Evolutionary conservation across 2,797 vertebrate genomes (phyloP), one percentile per base, ranked within the genome.

Genomic region (Rachycentron canadum): DNA sequence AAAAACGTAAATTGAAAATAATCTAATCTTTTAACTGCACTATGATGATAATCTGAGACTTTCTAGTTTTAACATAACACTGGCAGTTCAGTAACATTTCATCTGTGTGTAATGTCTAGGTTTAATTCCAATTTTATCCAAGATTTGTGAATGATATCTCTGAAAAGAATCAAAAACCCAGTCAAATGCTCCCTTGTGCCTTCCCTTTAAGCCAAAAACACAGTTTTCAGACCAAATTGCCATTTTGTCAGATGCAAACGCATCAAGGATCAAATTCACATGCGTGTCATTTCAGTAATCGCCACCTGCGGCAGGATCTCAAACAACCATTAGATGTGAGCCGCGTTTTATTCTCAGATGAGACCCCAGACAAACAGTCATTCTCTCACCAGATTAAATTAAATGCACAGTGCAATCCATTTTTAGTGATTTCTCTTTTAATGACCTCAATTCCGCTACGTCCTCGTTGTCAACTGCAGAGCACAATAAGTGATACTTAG

Each of bases 131-230:
- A 7, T 59, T 36, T 2, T 3, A 47, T 56, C 11, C 13, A 26
- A 62, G 4, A 38, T 53, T 16, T 23, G 17, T 5, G 47, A 40
- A 62, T 2, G 0, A 8, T 5, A n/a, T 23, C 53, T 28, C 38
- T 58, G 53, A n/a, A n/a, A n/a, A n/a, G n/a, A n/a, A n/a, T n/a
- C n/a, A 12, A 38, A 45, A 68, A 16, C 71, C 45, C 40, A 34
- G 26, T 19, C 25, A 28, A 26, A 14, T 4, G 41, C 11, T 47
- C 5, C 5, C 19, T 7, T 7, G 3, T 13, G 45, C 16, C 6
- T 43, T 43, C 19, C 17, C 40, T 4, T 16, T 16, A 4, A 3
- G 16, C 19, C 7, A 52, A 41, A 41, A 60, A 26, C 7, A 10
- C 11, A 23, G 26, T 12, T 68, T 23, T 23, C 19, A 68, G 8